Evolutionary conservation across 2,113 vertebrate genomes (phyloP), one percentile per base, ranked within the genome.

Genomic region (Scartelaos histophorus): DNA sequence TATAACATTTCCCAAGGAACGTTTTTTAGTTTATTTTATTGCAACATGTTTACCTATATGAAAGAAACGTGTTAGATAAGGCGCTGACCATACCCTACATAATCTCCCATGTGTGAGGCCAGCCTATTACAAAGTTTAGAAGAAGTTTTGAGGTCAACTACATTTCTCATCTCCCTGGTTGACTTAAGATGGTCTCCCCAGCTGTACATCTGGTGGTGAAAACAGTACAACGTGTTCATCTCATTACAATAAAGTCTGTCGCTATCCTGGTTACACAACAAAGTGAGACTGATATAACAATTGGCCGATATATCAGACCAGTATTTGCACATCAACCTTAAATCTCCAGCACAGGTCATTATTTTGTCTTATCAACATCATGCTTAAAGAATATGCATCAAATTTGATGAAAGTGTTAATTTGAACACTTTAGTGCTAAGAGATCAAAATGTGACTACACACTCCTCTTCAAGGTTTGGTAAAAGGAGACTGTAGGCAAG

Each of bases 51-150:
- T 82, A 21, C 66, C 46, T 24, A 54, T 66, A 80, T 70, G 69
- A 86, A 85, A 81, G 77, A 75, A 80, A 85, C 73, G 62, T 86
- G 73, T 71, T 78, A 65, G 89, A 90, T 88, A 87, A 80, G 67
- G 71, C 74, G 29, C 56, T 76, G 75, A 85, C 80, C 71, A 82
- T 70, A 81, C 72, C 71, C 46, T 56, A 66, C 65, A 21, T 43
- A 71, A 82, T 81, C 67, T 71, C 49, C 19, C 2, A 4, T 66
- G 17, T 78, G 69, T 67, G 71, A 13, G 76, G 74, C 79, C 68
- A 71, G 80, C 76, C 80, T 69, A 76, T 78, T 74, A 82, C 76
- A 73, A 85, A 83, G 67, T 69, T 69, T 67, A 16, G 66, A 70
- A 74, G 53, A 85, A 76, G 69, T 80, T 85, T 80, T 51, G 73